Base-by-base conservation (phyloP, 2,888 invertebrate genomes). In the Athalia cordata region DNA sequence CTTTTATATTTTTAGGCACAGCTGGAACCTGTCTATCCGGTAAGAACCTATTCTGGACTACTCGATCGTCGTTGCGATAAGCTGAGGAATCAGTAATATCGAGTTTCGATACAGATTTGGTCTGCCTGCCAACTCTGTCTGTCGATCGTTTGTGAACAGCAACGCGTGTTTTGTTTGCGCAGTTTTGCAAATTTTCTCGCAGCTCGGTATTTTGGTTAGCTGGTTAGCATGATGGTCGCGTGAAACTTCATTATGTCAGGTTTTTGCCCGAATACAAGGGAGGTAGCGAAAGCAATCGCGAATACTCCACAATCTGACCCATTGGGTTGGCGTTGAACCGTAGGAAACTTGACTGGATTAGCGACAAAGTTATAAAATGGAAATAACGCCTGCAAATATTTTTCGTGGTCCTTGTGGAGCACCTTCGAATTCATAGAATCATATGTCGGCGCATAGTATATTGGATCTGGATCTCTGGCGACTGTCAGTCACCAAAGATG, bases 261-360 rank as follows among this genome's bases (percentile, higher is more conserved):
- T 43, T 77, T 67, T 8, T 61, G 29, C 11, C 64, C 62, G 43
- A 50, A 74, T 8, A 79, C 5, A 47, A 80, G 29, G 11, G 79
- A 80, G 2, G 64, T 70, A 4, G 78, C 77, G 55, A 77, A 80
- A 13, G 80, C 80, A 49, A 80, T 78, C 9, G 80, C 65, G 59
- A 70, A 80, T 13, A 78, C 64, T 3, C 80, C 76, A 64, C 79
- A 80, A 67, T 80, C 79, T 52, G 62, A 13, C 9, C 9, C n/a
- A 78, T 79, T 80, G 9, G 13, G 45, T 59, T 80, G 79, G 6
- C 52, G 45, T 15, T 80, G 77, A 43, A 81, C 80, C n/a, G 43
- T 43, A 5, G 78, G 77, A 47, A 81, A 80, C 9, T 29, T n/a
- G 4, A 81, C 52, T 11, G 76, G 50, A 8, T 59, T 59, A 6